Evolutionary conservation across 2,797 vertebrate species (phyloP), one percentile per base, ranked within the genome.

Genomic region (Malurus splendens): DNA sequence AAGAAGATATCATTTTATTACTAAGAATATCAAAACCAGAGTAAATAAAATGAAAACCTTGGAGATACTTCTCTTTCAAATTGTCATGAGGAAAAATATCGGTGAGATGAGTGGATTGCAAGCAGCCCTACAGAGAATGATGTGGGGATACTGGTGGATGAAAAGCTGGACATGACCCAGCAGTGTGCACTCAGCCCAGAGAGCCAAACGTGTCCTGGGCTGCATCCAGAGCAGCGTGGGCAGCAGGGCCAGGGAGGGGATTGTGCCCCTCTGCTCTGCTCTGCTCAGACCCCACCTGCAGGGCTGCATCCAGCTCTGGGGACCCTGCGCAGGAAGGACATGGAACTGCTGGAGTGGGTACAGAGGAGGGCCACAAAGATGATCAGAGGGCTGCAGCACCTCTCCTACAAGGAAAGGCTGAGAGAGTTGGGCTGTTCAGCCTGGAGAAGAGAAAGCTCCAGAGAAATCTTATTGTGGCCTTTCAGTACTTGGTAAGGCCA

Each of bases 311-410:
- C 71, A 60, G 62, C 30, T 13, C 62, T 68, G 56, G 36, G 56
- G 0, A 4, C 16, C 3, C 65, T 42, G 56, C 50, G 42, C 73
- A 55, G 50, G 22, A 27, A 27, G 12, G 25, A 61, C n/a, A 36
- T 3, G 33, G 41, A 48, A 1, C 9, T 48, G 18, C 0, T 67
- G 16, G 42, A 56, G 7, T 0, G 0, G 2, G 27, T 38, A 23
- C 30, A 61, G 10, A 33, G 20, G 24, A 76, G 13, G 13, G 14
- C 0, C 19, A 14, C 2, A 0, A 18, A 47, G 5, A 27, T 9
- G 5, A 7, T n/a, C 30, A 33, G 25, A 25, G 7, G 7, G 8
- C 0, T 74, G 28, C 24, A 64, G 2, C 6, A 17, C 3, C 8
- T 52, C 14, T 65, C 7, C 6, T 56, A 0, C 12, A 3, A 62